Percentiles rank a stretch among this genome's conserved stretches.
Evolutionary conservation across 1,140 invertebrate genomes (phyloP).

Genomic region (Trichonephila clavata): DNA sequence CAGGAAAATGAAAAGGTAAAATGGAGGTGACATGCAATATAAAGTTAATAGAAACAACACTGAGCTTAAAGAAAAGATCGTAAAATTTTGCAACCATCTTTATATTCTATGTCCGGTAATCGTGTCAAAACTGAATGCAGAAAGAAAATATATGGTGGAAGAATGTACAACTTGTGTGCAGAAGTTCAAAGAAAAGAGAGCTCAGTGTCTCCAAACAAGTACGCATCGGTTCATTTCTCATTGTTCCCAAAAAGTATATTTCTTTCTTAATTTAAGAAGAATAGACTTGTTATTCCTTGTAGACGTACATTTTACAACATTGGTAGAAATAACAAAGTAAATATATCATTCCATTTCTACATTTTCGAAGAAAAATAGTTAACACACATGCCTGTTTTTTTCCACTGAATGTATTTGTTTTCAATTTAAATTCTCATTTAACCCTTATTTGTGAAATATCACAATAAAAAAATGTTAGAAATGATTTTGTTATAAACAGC

Average conservation of each 20-base stretch:
- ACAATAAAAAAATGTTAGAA: too few species aligned
- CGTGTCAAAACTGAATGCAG: background rate
- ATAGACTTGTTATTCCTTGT: background rate
- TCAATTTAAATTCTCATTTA: too few species aligned
- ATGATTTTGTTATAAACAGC: too few species aligned
- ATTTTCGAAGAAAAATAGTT: background rate
- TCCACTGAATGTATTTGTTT: too few species aligned
- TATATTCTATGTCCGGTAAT: background rate
- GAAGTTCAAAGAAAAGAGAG: background rate
- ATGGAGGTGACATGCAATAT: too few species aligned
- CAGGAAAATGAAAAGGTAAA: too few species aligned
- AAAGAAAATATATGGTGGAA: background rate
- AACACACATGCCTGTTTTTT: background rate
- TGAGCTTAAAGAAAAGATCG: background rate
- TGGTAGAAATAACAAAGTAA: background rate
- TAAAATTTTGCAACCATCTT: background rate
- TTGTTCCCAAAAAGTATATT: background rate
- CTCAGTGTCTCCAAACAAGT: background rate
- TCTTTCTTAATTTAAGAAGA: background rate
- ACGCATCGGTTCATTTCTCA: background rate
- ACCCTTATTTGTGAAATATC: too few species aligned
- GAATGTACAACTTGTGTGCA: background rate
- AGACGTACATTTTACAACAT: background rate
- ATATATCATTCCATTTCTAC: background rate
- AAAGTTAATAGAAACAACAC: too few species aligned